Evolutionary conservation across 2,888 invertebrate genomes (phyloP), one percentile per base, ranked within the genome.

Genomic region (Lasioglossum leucozonium): DNA sequence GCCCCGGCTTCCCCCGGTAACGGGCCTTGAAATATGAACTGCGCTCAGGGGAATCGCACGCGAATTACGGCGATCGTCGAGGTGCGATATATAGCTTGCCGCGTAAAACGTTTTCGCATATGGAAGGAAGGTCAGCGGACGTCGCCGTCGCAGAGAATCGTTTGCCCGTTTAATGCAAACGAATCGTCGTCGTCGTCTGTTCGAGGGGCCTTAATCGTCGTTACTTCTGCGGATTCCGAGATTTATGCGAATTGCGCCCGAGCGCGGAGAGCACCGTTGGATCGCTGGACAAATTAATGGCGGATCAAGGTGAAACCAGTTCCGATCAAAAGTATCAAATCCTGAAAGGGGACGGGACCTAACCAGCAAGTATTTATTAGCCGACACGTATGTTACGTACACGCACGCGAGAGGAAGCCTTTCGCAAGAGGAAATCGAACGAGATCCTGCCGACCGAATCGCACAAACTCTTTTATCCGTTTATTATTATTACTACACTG

Each of bases 91-190:
- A 77, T 82, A 71, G 82, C 79, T 69, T 65, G 44, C 77, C 77
- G 55, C 72, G 72, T 72, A 47, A 81, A 81, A 84, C 44, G 76
- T 73, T 58, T 3, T 51, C 51, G 51, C 51, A 51, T 47, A 34
- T 55, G 77, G 75, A 80, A 81, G 77, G 75, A 80, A 81, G 80
- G 87, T 84, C 77, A 82, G 69, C 71, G 67, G 80, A 76, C 37
- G 44, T 26, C 30, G 13, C 13, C 30, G n/a, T 30, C 55, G 65
- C 72, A 75, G 40, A 51, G n/a, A 78, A 82, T 72, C 79, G 75
- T 58, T 69, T 34, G 26, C 40, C 81, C 77, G 51, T 51, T 67
- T 87, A 87, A 87, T 84, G 85, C 82, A 81, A 82, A 87, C 88
- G 86, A 84, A 88, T 87, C 79, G 81, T 51, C 69, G 47, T 65